These are phyloP conservation scores for Trichopria drosophilae DNA, from an alignment of 2,888 invertebrate genomes.

Conservation along the genomic window DNA sequence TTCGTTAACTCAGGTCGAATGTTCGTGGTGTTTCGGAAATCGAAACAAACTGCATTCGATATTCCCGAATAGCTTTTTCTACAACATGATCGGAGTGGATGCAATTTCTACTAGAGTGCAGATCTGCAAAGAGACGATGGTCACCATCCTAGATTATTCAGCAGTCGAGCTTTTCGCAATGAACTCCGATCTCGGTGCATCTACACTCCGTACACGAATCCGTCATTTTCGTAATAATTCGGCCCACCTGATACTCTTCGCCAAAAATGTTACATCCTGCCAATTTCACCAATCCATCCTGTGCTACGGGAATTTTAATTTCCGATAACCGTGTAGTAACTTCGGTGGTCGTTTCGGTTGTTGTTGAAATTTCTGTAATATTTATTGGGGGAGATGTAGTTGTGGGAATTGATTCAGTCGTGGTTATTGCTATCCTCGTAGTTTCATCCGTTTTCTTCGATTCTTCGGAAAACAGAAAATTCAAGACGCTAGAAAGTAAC, in stretches of 20 bases:
- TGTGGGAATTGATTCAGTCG: constrained; percentile 12
- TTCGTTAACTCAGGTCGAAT: no score
- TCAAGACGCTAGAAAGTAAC: no score
- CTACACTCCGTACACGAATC: constrained; percentile 81
- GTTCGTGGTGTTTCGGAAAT: no score
- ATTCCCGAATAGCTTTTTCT: no score
- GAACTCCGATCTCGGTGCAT: constrained; percentile 84
- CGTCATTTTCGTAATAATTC: constrained; percentile 80
- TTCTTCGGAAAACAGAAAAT: not conserved
- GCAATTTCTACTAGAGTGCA: no score
- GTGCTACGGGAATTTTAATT: constrained; percentile 48
- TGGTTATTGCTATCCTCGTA: no score
- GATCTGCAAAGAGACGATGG: no score
- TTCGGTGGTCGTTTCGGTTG: constrained; percentile 30
- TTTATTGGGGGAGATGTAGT: constrained; percentile 22
- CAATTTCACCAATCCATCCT: constrained; percentile 70
- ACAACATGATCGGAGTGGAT: no score
- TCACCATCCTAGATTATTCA: constrained; percentile 42
- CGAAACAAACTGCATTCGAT: no score
- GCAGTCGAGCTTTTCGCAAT: constrained; percentile 73
- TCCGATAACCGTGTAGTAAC: constrained; percentile 38
- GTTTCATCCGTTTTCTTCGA: not conserved
- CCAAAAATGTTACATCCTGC: constrained; percentile 91
- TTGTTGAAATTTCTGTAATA: constrained; percentile 30
- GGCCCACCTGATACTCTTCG: constrained; percentile 81